Conservation (phyloP, 2,797 vertebrate species). For the Microctenopoma stevenorrisi region DNA sequence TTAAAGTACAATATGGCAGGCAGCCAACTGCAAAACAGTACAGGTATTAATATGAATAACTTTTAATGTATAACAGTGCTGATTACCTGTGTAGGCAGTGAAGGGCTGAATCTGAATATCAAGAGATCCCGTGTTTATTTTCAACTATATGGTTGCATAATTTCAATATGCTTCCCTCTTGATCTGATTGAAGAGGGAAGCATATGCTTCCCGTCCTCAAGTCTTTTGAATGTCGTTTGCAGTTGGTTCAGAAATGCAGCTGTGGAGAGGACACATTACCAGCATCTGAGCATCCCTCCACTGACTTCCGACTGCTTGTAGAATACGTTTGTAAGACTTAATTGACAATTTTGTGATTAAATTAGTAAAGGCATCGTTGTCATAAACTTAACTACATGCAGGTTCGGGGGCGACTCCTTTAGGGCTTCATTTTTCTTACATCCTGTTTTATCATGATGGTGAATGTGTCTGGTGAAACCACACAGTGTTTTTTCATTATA, state of each 20-base stretch:
- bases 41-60: background rate
- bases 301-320: constrained; percentile 25
- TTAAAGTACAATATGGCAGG: background rate
- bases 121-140: constrained; percentile 14
- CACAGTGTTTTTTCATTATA: background rate
- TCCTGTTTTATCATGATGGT: background rate
- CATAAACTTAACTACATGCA: background rate
- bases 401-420: background rate
- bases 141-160: constrained; percentile 19
- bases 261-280: constrained; percentile 39
- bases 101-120: constrained; percentile 5
- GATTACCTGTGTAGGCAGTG: constrained; percentile 11
- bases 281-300: constrained; percentile 18
- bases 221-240: constrained; percentile 45
- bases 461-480: too few relatives aligned
- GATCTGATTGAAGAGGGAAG: constrained; percentile 41
- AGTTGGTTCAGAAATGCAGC: constrained; percentile 52
- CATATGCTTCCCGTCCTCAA: constrained; percentile 39
- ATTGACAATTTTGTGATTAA: constrained; percentile 28
- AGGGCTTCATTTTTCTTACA: background rate
- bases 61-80: background rate
- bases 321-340: constrained; percentile 24
- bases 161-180: constrained; percentile 37
- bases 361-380: constrained; percentile 13
- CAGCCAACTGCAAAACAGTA: background rate